phyloP scores from a whole-genome alignment of 2,888 invertebrate species.

The Lasioglossum oenotherae region DNA sequence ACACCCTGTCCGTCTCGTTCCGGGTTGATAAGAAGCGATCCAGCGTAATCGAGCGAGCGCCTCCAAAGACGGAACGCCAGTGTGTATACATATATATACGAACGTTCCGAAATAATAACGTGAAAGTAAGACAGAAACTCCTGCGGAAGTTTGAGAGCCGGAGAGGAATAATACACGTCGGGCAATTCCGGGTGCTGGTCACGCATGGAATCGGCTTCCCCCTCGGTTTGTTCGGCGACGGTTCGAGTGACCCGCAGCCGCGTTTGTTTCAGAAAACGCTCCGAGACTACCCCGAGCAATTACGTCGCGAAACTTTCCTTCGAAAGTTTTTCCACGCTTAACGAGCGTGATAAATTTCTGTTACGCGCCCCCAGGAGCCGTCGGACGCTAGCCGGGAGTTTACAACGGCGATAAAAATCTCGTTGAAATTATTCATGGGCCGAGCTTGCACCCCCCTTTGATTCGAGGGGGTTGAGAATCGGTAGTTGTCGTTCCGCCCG shows the following conservation, averaged over 20 bases:
- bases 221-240: slow-evolving; percentile 10
- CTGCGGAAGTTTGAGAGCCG: not conserved
- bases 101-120: slow-evolving; percentile 16
- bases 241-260: slow-evolving; percentile 45
- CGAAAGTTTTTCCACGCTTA: slow-evolving; percentile 77
- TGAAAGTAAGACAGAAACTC: slow-evolving; percentile 8
- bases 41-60: not conserved
- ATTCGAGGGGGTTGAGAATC: slow-evolving; percentile 29
- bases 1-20: not conserved
- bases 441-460: slow-evolving; percentile 55
- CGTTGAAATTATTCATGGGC: slow-evolving; percentile 81
- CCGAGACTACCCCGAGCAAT: slow-evolving; percentile 70
- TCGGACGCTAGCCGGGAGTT: slow-evolving; percentile 67
- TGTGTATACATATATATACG: not conserved
- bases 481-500: slow-evolving; percentile 37
- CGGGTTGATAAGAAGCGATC: not conserved
- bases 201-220: slow-evolving; percentile 43
- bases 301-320: slow-evolving; percentile 73
- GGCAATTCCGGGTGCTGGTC: not conserved
- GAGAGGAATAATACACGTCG: slow-evolving; percentile 28
- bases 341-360: slow-evolving; percentile 81
- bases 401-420: slow-evolving; percentile 78
- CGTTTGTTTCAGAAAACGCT: slow-evolving; percentile 63
- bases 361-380: slow-evolving; percentile 71
- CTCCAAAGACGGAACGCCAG: not conserved